Evolutionary conservation across 2,888 invertebrate genomes (phyloP).

Genomic region (Hemithea aestivaria): DNA sequence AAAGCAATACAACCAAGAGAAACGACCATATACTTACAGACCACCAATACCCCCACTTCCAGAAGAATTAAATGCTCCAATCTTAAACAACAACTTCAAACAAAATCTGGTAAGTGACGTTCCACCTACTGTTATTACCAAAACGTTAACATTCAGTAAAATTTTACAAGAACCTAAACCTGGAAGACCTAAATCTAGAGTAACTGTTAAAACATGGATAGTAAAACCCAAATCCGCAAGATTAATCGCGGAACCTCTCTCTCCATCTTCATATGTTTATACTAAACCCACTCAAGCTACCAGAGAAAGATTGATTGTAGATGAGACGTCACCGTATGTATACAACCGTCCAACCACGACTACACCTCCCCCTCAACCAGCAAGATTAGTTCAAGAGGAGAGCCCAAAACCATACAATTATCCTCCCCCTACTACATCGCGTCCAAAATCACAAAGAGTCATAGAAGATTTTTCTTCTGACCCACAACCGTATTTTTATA

Average conservation of each 20-base stretch:
- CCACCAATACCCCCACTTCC: conserved; percentile 39
- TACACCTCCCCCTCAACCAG: conserved; percentile 31
- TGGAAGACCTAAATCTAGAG: conserved; percentile 58
- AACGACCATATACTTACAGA: conserved; percentile 45
- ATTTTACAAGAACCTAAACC: conserved; percentile 52
- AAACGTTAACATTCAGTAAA: conserved; percentile 59
- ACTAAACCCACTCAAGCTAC: conserved; percentile 42
- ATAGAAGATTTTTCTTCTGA: conserved; percentile 17
- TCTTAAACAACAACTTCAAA: conserved; percentile 45
- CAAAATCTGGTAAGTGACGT: conserved; percentile 66
- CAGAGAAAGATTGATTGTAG: conserved; percentile 35
- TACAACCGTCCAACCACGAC: conserved; percentile 44
- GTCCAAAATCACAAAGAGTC: conserved; percentile 22
- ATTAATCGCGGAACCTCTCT: conserved; percentile 45
- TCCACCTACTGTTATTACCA: conserved; percentile 57
- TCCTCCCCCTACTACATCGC: conserved; percentile 25
- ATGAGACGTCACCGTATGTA: conserved; percentile 45
- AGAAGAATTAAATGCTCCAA: conserved; percentile 32
- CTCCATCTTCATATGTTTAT: conserved; percentile 54
- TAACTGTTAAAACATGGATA: conserved; percentile 70
- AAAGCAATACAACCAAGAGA: conserved; percentile 46
- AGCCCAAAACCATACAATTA: conserved; percentile 39
- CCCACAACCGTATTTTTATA: conserved; percentile 30
- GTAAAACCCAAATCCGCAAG: conserved; percentile 62
- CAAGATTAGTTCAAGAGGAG: conserved; percentile 31